Evolutionary conservation across 2,888 invertebrate species (phyloP).

Genomic region (Salticus scenicus): DNA sequence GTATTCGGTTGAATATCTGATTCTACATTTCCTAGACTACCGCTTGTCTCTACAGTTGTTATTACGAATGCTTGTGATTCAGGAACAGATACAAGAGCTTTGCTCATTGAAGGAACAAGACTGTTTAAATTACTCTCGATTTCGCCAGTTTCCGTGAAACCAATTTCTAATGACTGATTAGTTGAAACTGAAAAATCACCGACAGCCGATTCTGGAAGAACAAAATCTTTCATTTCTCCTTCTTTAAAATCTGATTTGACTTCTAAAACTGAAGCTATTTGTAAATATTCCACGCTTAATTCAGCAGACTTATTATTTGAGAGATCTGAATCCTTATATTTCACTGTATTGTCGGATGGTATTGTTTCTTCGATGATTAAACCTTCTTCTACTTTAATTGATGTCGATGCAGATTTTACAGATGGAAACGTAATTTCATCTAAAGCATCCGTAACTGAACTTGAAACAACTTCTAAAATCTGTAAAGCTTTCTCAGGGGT

Average conservation of each 20-base stretch:
- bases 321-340: slow-evolving; percentile 14
- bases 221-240: slow-evolving; percentile 73
- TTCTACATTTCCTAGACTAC: slow-evolving; percentile 5
- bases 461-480: slow-evolving; percentile 39
- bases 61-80: slow-evolving; percentile 39
- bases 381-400: slow-evolving; percentile 31
- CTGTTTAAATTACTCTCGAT: slow-evolving; percentile 36
- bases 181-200: slow-evolving; percentile 18
- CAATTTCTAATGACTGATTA: slow-evolving; percentile 45
- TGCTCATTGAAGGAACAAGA: slow-evolving; percentile 6
- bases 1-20: slow-evolving; percentile 3
- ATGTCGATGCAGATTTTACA: slow-evolving; percentile 27
- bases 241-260: slow-evolving; percentile 72
- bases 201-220: slow-evolving; percentile 32
- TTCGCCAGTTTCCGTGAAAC: slow-evolving; percentile 36
- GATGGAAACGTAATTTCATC: slow-evolving; percentile 11
- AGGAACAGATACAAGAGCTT: slow-evolving; percentile 42
- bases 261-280: slow-evolving; percentile 61
- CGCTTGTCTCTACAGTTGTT: slow-evolving; percentile 19
- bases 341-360: slow-evolving; percentile 21
- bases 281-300: slow-evolving; percentile 31
- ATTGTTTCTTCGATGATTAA: slow-evolving; percentile 42
- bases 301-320: slow-evolving; percentile 24
- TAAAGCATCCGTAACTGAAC: slow-evolving; percentile 14
- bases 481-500: slow-evolving; percentile 55